Evolutionary conservation across 2,113 vertebrate species (phyloP), one percentile per base, ranked within the genome.

Genomic region (Todiramphus chloris): DNA sequence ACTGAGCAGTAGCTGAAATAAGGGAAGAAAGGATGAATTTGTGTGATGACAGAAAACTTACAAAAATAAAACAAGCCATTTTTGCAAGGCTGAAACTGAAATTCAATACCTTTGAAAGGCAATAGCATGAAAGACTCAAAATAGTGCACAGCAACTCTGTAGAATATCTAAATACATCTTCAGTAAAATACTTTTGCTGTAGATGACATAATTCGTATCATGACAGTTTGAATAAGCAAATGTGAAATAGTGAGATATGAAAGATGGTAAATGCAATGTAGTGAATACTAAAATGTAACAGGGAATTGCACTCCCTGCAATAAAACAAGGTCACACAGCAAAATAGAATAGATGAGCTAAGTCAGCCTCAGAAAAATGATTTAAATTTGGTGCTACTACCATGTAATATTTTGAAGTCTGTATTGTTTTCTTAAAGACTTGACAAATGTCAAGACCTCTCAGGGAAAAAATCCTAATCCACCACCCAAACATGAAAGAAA

Each of bases 151-250:
- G 35, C n/a, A 93, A 24, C 24, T 55, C 60, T 75, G 13, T 13
- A 93, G 55, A 88, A 87, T 8, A 82, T 23, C 60, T 64, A 87
- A 93, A 92, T 60, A 13, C 2, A 23, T 75, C 27, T 72, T 77
- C 43, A 91, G 35, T 70, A 74, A 93, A 86, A 77, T 16, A 46
- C 3, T 92, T 87, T 9, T 68, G 2, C 16, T 89, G 48, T 44
- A 90, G 76, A 77, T 74, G 19, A 67, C 16, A 51, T 35, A 50
- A 53, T 74, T 27, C 51, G 2, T 81, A 17, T n/a, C 20, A 39
- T 23, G 43, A 93, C 28, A 81, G 78, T 89, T 78, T 90, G 76
- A 87, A 92, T 44, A 90, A 80, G 30, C 20, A 94, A 89, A 89
- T 48, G 18, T 66, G 68, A 93, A 90, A 63, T 17, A 50, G 33